Percentiles rank a stretch among this genome's conserved stretches.
phyloP scores from a whole-genome alignment of 2,113 vertebrate species.

The Typhlomys cinereus region DNA sequence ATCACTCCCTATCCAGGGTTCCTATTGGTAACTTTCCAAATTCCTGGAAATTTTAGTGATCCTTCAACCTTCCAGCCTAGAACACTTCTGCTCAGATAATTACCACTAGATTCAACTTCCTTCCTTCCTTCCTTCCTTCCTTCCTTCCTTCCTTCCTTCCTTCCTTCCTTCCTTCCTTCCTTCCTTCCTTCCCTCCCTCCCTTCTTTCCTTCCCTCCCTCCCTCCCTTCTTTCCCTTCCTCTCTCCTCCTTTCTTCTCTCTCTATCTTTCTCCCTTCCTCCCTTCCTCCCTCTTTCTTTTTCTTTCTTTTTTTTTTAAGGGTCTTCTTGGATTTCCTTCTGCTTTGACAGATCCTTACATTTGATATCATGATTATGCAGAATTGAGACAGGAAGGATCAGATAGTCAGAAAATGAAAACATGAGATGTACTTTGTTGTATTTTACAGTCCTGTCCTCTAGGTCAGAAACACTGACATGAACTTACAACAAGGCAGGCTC shows the following conservation, averaged over 20 bases:
- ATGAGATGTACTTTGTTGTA: neutral
- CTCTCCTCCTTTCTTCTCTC: no score
- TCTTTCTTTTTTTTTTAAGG: no score
- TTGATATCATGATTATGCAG: neutral
- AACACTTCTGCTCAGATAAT: neutral
- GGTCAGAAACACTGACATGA: neutral
- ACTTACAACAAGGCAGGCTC: neutral
- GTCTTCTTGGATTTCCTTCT: conserved; percentile 21
- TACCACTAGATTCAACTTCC: conserved; percentile 10
- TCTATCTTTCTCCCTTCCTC: no score
- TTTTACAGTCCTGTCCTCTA: neutral
- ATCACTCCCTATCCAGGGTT: neutral
- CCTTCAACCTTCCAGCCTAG: neutral
- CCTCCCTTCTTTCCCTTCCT: no score
- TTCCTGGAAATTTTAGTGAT: conserved; percentile 34
- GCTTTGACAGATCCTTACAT: neutral
- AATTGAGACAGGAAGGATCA: neutral
- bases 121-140: no score
- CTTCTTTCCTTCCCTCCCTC: no score
- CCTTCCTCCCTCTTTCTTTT: no score
- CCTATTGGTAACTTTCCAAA: neutral
- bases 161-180: no score
- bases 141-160: no score
- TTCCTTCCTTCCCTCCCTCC: no score
- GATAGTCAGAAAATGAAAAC: neutral